Evolutionary conservation across 2,113 vertebrate species (phyloP).

Genomic region (Corythoichthys intestinalis): DNA sequence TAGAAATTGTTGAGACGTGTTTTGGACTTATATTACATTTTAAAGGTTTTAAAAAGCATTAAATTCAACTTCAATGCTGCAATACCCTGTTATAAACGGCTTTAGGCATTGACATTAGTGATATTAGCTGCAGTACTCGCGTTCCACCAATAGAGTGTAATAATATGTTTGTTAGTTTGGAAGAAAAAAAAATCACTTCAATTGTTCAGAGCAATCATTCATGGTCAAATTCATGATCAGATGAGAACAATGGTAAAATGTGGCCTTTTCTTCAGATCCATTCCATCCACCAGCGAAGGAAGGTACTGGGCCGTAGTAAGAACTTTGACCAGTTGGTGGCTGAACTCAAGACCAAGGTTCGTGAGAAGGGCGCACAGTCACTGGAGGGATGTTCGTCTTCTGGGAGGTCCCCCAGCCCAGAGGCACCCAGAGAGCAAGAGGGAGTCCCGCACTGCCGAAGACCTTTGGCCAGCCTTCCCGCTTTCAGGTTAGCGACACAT

Average conservation of each 20-base stretch:
- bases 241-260: background rate
- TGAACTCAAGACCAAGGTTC: constrained; percentile 83
- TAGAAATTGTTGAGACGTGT: too few relatives aligned
- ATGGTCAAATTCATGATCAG: background rate
- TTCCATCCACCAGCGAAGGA: constrained; percentile 88
- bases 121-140: too few relatives aligned
- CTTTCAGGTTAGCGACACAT: constrained; percentile 71
- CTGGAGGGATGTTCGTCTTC: constrained; percentile 61
- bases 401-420: constrained; percentile 55
- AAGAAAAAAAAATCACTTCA: background rate
- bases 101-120: too few relatives aligned
- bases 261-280: constrained; percentile 75
- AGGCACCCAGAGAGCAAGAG: constrained; percentile 53
- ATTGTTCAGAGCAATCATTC: background rate
- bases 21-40: too few relatives aligned
- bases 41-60: too few relatives aligned
- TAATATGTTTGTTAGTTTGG: too few relatives aligned
- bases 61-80: too few relatives aligned
- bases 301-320: constrained; percentile 84
- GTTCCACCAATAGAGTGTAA: too few relatives aligned
- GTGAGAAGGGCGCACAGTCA: constrained; percentile 74
- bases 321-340: constrained; percentile 90
- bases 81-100: too few relatives aligned
- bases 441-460: constrained; percentile 70
- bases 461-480: constrained; percentile 74